phyloP scores from a whole-genome alignment of 2,888 invertebrate genomes.

The Erynnis tages region DNA sequence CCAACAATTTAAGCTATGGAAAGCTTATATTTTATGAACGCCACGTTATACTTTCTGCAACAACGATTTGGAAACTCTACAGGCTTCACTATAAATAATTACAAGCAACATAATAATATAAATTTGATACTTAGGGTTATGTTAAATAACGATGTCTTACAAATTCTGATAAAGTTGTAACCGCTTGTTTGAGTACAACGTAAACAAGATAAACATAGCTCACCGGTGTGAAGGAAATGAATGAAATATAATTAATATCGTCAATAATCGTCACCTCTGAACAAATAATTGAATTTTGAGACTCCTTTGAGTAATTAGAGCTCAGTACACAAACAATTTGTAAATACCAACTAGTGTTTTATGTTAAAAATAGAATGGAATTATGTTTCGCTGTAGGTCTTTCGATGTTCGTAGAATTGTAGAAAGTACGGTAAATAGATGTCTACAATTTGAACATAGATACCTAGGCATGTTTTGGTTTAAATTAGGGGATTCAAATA shows the following conservation, averaged over 20 bases:
- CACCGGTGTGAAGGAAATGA: background rate
- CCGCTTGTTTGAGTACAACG: background rate
- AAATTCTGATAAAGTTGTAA: background rate
- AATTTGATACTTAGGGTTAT: background rate
- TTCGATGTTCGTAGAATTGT: too few relatives aligned
- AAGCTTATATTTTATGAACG: too few relatives aligned
- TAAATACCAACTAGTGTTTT: background rate
- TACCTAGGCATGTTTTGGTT: too few relatives aligned
- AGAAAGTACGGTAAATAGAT: too few relatives aligned
- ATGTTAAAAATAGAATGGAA: background rate
- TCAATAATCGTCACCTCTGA: background rate
- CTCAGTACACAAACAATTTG: background rate
- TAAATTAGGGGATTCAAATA: too few relatives aligned
- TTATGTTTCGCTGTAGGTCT: background rate
- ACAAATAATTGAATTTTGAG: constrained; percentile 23
- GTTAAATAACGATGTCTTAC: background rate
- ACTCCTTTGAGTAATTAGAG: constrained; percentile 53
- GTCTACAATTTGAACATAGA: too few relatives aligned
- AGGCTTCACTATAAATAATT: too few relatives aligned
- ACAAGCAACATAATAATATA: background rate
- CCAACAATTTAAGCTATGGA: too few relatives aligned
- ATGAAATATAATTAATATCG: constrained; percentile 1
- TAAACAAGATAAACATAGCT: background rate
- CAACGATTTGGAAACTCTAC: too few relatives aligned
- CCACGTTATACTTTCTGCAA: too few relatives aligned